Evolutionary conservation across 2,888 invertebrate genomes (phyloP).

Genomic region (Archips xylosteana): DNA sequence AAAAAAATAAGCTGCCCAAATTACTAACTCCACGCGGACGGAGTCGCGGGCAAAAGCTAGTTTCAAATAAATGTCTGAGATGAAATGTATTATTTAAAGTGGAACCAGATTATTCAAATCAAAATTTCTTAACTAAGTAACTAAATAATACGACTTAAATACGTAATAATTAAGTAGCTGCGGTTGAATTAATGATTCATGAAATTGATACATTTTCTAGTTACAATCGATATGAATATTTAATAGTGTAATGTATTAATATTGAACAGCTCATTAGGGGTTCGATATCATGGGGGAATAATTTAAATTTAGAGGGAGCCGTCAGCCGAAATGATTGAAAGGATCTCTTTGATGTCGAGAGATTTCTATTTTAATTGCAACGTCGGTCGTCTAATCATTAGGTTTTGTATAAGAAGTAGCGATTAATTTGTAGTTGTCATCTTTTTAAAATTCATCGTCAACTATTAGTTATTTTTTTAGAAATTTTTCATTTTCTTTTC

Average conservation of each 20-base stretch:
- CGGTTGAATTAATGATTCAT: not conserved
- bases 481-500: too few relatives aligned
- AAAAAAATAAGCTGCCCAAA: too few relatives aligned
- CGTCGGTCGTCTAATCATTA: not conserved
- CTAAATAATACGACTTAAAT: not conserved
- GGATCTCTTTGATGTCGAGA: not conserved
- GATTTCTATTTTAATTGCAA: not conserved
- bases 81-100: too few relatives aligned
- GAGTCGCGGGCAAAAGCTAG: too few relatives aligned
- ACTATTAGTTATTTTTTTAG: too few relatives aligned
- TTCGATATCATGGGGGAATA: not conserved
- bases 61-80: too few relatives aligned
- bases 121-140: not conserved
- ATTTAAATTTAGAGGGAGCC: not conserved
- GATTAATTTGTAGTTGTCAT: too few relatives aligned
- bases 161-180: not conserved
- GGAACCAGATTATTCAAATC: not conserved
- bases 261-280: not conserved
- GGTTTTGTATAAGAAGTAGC: too few relatives aligned
- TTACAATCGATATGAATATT: constrained; percentile 20
- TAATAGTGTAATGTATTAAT: constrained; percentile 1
- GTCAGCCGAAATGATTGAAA: not conserved
- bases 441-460: too few relatives aligned
- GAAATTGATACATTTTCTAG: constrained; percentile 11
- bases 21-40: too few relatives aligned